Evolutionary conservation across 2,797 vertebrate genomes (phyloP).

Genomic region (Bradypodion ventrale): DNA sequence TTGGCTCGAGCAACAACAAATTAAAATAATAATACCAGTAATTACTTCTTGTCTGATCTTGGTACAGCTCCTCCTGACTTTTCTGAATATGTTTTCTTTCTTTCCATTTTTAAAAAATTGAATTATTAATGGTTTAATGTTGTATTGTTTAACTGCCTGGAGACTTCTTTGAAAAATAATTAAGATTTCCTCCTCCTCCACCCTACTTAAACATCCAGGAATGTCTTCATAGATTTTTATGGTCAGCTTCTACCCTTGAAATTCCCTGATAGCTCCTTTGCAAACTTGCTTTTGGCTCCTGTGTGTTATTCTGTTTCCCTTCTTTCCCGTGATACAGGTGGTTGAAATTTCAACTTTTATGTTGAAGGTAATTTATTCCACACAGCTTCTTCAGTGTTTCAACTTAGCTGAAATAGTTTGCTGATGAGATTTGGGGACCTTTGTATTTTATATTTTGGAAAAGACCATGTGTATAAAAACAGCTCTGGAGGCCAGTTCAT

Average conservation of each 20-base stretch:
- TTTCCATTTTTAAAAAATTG: too few relatives aligned
- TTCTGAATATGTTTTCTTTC: too few relatives aligned
- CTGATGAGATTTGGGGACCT: conserved; percentile 21
- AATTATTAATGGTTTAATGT: too few relatives aligned
- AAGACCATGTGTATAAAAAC: background rate
- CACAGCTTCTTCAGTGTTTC: conserved; percentile 7
- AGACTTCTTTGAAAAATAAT: background rate
- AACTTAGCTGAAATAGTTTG: background rate
- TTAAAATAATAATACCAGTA: background rate
- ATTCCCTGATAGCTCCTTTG: background rate
- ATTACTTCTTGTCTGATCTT: background rate
- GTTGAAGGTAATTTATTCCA: background rate
- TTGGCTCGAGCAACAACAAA: too few relatives aligned
- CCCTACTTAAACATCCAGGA: background rate
- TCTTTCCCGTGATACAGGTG: background rate
- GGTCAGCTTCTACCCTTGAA: background rate
- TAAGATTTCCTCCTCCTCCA: too few relatives aligned
- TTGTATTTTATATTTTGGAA: conserved; percentile 2
- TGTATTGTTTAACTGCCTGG: background rate
- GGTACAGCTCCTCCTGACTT: too few relatives aligned
- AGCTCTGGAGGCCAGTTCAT: background rate
- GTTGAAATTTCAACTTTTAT: background rate
- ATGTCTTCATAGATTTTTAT: background rate
- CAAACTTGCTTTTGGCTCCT: background rate
- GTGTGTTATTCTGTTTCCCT: background rate